Evolutionary conservation across 2,113 vertebrate species (phyloP), one percentile per base, ranked within the genome.

Genomic region (Struthio camelus): DNA sequence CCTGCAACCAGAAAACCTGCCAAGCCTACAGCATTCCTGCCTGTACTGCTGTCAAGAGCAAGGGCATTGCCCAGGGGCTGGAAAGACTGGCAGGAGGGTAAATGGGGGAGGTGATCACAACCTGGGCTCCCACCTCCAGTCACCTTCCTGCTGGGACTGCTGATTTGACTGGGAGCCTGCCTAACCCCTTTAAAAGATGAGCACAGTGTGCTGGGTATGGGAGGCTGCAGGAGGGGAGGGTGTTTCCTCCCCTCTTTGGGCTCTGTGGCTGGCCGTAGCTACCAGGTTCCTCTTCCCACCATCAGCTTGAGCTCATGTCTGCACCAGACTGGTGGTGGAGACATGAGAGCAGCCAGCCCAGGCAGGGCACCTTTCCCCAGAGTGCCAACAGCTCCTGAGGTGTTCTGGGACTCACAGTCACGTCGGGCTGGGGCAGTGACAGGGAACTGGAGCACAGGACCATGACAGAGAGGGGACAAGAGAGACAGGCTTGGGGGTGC

Each of bases 41-140:
- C 54, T 67, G 51, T 46, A 24, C 36, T 71, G 73, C 64, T 89
- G 64, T 30, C 58, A 14, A 19, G 67, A 77, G 28, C 32, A 70
- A 25, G 19, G 24, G 11, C 14, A 53, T 40, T 61, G 85, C 13
- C 2, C 7, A 3, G 64, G 3, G 2, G 83, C 19, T 61, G 24
- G 67, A 23, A 89, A 38, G 46, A 59, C n/a, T 32, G 32, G 18
- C 18, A 89, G 10, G 42, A 75, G 6, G 69, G 34, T 70, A 59
- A 89, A 46, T 44, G 28, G 22, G 25, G 56, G 15, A 93, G 53
- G 14, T 62, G 77, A 3, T 59, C 48, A 44, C 13, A 58, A 38
- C 3, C 1, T 1, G 9, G 22, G 1, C 40, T 83, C 20, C 15
- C 8, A 17, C 3, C 5, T 71, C 5, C 34, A 28, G 22, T 40